Evolutionary conservation across 2,888 invertebrate genomes (phyloP), one percentile per base, ranked within the genome.

Genomic region (Drosophila engyochracea): DNA sequence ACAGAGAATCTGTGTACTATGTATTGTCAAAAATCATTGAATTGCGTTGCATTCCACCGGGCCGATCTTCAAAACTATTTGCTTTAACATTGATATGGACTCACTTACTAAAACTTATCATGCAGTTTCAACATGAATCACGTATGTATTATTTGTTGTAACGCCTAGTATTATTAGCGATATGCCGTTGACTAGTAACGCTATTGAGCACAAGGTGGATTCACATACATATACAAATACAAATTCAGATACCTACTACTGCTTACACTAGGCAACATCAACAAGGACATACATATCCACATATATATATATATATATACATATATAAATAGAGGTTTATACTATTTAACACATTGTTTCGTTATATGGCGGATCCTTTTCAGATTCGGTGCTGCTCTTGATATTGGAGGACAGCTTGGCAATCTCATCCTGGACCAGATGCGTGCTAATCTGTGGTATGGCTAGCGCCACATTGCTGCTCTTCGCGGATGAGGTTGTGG

Each of bases 361-460:
- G 83, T 93, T 93, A 79, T 92, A 93, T 51, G 93, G 93, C 76
- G 93, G 93, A 88, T 93, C 93, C 78, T 93, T 93, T 70, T 94
- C 94, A 57, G 93, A 93, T 47, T 94, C 93, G 44, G 93, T 93
- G 86, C 93, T 93, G 78, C 93, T 93, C 74, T 93, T 94, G 37
- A 94, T 94, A 70, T 93, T 93, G 39, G 93, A 93, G 53, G 94
- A 94, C 25, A 94, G 79, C 76, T 94, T 94, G n/a, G 93, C 93
- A 44, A 94, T 94, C 85, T 94, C 94, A 74, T 94, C 93, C 76
- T 94, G 93, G 41, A 94, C 93, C 54, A 93, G 76, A 78, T 93
- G 91, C 39, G 94, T 94, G 77, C 93, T 94, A 10, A 94, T 94
- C 76, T 92, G 92, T 12, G 94, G 94, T 81, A 93, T 93, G n/a